phyloP scores from a whole-genome alignment of 2,797 vertebrate genomes.

The Tinamus major region DNA sequence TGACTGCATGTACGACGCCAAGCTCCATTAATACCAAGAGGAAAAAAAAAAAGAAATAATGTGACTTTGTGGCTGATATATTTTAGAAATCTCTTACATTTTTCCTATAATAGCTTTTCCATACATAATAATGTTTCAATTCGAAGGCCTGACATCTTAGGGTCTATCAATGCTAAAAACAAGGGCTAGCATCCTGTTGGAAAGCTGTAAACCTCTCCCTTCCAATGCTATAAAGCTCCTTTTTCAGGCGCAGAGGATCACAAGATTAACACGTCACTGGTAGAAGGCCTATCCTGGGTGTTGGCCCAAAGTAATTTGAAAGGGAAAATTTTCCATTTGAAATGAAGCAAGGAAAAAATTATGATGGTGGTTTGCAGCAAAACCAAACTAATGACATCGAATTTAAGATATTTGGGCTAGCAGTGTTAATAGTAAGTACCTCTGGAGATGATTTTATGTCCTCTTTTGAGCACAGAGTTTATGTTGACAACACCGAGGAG shows the following conservation, averaged over 20 bases:
- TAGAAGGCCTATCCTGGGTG: background rate
- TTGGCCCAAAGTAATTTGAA: background rate
- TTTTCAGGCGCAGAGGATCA: slow-evolving; percentile 28
- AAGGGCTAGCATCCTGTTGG: background rate
- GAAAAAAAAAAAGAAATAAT: background rate
- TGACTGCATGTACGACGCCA: background rate
- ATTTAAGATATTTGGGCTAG: slow-evolving; percentile 2
- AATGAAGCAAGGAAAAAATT: background rate
- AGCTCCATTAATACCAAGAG: background rate
- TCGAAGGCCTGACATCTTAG: slow-evolving; percentile 30
- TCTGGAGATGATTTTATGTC: background rate
- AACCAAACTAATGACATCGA: background rate
- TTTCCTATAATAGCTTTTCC: slow-evolving; percentile 68
- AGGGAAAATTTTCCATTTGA: slow-evolving; percentile 17
- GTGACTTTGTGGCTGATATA: slow-evolving; percentile 59
- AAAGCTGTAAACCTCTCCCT: slow-evolving; percentile 41
- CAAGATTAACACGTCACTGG: slow-evolving; percentile 12
- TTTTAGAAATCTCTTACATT: slow-evolving; percentile 51
- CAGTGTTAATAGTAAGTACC: background rate
- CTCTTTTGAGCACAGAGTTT: background rate
- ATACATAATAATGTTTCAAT: slow-evolving; percentile 37
- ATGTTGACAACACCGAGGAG: background rate
- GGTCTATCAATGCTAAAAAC: slow-evolving; percentile 48
- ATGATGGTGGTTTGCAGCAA: background rate
- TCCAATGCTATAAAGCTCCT: slow-evolving; percentile 1